Evolutionary conservation across 2,888 invertebrate genomes (phyloP).

Genomic region (Rosalia funebris): DNA sequence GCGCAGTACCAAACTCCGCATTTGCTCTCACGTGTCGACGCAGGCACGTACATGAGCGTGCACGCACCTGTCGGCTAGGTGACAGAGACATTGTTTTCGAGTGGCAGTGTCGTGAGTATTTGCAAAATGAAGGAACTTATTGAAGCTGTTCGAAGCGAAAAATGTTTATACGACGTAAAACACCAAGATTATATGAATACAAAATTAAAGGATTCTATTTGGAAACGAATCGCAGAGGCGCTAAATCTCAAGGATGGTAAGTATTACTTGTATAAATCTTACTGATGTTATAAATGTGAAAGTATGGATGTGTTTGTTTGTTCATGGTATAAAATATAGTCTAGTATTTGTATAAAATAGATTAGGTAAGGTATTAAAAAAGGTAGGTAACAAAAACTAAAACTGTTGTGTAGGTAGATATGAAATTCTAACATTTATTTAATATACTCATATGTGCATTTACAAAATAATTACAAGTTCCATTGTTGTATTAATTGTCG

Average conservation of each 20-base stretch:
- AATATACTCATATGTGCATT: background rate
- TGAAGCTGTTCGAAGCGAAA: conserved; percentile 23
- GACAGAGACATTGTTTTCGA: conserved; percentile 15
- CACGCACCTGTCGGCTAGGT: conserved; percentile 7
- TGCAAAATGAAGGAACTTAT: too few relatives aligned
- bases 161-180: conserved; percentile 23
- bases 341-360: too few relatives aligned
- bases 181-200: conserved; percentile 17
- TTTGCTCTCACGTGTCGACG: conserved; percentile 17
- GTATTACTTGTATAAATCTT: conserved; percentile 6
- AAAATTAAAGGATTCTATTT: conserved; percentile 7
- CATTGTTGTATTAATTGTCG: background rate
- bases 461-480: background rate
- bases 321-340: too few relatives aligned
- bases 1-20: conserved; percentile 2
- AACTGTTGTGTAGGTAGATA: background rate
- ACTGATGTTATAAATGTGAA: conserved; percentile 1
- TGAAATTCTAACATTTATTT: background rate
- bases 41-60: conserved; percentile 15
- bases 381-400: background rate
- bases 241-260: conserved; percentile 22
- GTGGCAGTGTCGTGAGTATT: too few relatives aligned
- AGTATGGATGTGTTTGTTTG: too few relatives aligned
- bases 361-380: too few relatives aligned
- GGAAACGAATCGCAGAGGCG: conserved; percentile 23